Evolutionary conservation across 1,140 invertebrate genomes (phyloP), one percentile per base, ranked within the genome.

Genomic region (Hyles vespertilio): DNA sequence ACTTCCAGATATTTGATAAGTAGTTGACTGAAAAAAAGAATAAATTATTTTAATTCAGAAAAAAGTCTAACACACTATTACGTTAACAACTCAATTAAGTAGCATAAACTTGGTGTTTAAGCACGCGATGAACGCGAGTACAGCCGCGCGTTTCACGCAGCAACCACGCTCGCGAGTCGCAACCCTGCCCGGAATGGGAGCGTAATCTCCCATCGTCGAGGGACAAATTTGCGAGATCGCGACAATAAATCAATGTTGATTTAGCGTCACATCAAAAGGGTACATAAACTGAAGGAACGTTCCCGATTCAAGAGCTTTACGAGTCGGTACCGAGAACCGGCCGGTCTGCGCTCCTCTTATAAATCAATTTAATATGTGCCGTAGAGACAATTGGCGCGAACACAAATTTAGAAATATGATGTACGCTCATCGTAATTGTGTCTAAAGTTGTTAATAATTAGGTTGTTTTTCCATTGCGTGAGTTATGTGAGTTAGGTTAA

Each of bases 341-440:
- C 46, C 70, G 74, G 62, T 66, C 72, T 65, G 63, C 45, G 61
- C 48, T 50, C 56, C 64, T 61, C 65, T 48, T 72, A 72, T 79
- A 79, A 79, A 79, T 79, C 74, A 77, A 72, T 77, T 74, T 71
- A 75, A 71, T 73, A 67, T 70, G 55, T 54, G 51, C 63, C 50
- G 67, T 65, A 67, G 70, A 71, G 75, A 78, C 75, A 78, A 78
- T 75, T 73, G 69, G 66, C 56, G 34, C 4, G n/a, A 61, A 51
- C 61, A 59, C 53, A 48, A n/a, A 48, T 22, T 22, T 22, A 11
- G 7, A n/a, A 48, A 7, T 32, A 5, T 50, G 34, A 48, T 51
- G 22, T 43, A 57, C 32, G 56, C 50, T 52, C 32, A 44, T 44
- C 8, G 5, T 12, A 12, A 44, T 54, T 22, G 36, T 9, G 8